Evolutionary conservation across 2,888 invertebrate species (phyloP).

Genomic region (Punctoribates punctum): DNA sequence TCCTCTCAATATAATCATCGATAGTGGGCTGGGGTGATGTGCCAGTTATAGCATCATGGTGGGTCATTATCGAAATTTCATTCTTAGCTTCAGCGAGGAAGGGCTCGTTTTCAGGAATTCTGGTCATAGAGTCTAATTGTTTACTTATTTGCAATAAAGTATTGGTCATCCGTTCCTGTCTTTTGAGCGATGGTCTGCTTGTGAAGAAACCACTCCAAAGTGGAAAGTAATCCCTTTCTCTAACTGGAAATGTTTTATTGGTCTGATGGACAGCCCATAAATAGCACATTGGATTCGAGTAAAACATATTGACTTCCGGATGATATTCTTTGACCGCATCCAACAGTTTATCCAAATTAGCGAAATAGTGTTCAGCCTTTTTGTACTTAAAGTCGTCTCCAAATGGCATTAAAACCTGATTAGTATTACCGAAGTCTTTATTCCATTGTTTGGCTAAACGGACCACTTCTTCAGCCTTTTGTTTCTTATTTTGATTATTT

Average conservation of each 20-base stretch:
- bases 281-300: constrained; percentile 61
- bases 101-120: not conserved
- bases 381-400: constrained; percentile 38
- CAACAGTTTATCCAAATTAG: constrained; percentile 80
- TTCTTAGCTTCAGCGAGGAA: constrained; percentile 25
- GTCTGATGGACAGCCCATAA: not conserved
- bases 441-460: constrained; percentile 48
- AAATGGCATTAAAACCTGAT: constrained; percentile 38
- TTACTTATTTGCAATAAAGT: constrained; percentile 50
- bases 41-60: constrained; percentile 80
- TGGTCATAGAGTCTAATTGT: constrained; percentile 36
- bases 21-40: constrained; percentile 62
- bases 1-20: constrained; percentile 72
- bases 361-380: constrained; percentile 62
- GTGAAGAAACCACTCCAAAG: constrained; percentile 89
- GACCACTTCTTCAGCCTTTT: constrained; percentile 3
- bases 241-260: too few species aligned
- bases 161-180: constrained; percentile 53
- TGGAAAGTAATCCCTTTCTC: constrained; percentile 79
- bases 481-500: constrained; percentile 29
- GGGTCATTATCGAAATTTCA: constrained; percentile 62
- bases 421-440: constrained; percentile 15
- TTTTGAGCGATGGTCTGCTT: constrained; percentile 60
- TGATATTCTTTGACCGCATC: constrained; percentile 61
- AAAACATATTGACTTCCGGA: constrained; percentile 60